Percentiles rank a stretch among this genome's conserved stretches.
phyloP scores from a whole-genome alignment of 2,888 invertebrate species.

The Onthophagus sagittarius region DNA sequence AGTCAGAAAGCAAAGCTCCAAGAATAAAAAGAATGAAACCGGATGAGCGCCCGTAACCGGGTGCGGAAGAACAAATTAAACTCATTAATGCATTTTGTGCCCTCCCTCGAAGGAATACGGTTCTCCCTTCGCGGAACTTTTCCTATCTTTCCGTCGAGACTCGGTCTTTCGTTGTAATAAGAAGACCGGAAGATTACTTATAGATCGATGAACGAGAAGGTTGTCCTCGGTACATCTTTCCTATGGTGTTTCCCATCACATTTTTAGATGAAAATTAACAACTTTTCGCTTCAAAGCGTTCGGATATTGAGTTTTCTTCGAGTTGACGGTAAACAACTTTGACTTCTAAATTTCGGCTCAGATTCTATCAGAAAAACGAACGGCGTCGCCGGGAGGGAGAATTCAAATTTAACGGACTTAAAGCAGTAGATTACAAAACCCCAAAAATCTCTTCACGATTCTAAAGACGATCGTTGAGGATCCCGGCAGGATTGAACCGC shows the following conservation, averaged over 20 bases:
- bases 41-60: conserved; percentile 35
- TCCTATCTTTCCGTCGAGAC: not conserved
- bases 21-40: conserved; percentile 1
- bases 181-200: conserved; percentile 36
- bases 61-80: conserved; percentile 22
- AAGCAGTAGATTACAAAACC: not conserved
- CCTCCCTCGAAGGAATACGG: not conserved
- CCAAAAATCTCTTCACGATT: not conserved
- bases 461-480: not conserved
- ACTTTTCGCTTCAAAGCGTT: not conserved
- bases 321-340: not conserved
- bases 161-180: not conserved
- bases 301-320: not conserved
- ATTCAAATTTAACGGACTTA: not conserved
- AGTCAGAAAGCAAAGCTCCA: not conserved
- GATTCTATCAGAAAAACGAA: not conserved
- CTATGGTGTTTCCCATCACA: not conserved
- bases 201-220: conserved; percentile 39
- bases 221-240: conserved; percentile 15
- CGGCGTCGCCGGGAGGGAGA: not conserved
- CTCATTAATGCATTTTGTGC: conserved; percentile 22
- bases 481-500: conserved; percentile 3
- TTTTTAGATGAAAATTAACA: not conserved
- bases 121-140: not conserved
- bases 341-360: not conserved